These are phyloP conservation scores for Drosophila histrio DNA, from an alignment of 2,888 invertebrate species.

Conservation along the genomic window DNA sequence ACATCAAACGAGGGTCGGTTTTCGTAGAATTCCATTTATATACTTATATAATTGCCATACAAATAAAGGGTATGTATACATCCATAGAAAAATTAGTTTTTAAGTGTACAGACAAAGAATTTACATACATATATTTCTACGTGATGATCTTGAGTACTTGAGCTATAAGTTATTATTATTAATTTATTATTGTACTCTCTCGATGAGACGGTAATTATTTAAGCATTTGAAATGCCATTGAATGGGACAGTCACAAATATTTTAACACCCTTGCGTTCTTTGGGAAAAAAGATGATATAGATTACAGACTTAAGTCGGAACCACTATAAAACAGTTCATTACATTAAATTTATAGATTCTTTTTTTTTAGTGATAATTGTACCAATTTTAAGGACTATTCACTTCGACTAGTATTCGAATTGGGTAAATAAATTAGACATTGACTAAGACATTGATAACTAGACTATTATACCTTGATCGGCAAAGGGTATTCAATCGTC, in stretches of 20 bases:
- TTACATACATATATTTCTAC: not conserved
- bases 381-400: not conserved
- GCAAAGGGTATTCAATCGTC: constrained; percentile 16
- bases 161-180: not conserved
- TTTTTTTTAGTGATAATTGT: not conserved
- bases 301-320: not conserved
- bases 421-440: not conserved
- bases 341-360: not conserved
- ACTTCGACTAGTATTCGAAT: not conserved
- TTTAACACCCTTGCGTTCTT: constrained; percentile 4
- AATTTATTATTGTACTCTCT: constrained; percentile 10
- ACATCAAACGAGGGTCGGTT: not conserved
- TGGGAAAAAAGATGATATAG: not conserved
- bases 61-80: constrained; percentile 36
- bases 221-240: constrained; percentile 33
- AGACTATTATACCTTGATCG: not conserved
- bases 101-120: constrained; percentile 8
- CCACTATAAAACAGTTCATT: not conserved
- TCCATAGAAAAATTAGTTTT: constrained; percentile 33
- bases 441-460: too few relatives aligned
- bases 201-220: constrained; percentile 5
- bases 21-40: not conserved
- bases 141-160: not conserved
- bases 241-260: constrained; percentile 49
- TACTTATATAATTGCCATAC: constrained; percentile 14